Conservation (phyloP, 1,140 invertebrate species). For the Brachionus koreanus region DNA sequence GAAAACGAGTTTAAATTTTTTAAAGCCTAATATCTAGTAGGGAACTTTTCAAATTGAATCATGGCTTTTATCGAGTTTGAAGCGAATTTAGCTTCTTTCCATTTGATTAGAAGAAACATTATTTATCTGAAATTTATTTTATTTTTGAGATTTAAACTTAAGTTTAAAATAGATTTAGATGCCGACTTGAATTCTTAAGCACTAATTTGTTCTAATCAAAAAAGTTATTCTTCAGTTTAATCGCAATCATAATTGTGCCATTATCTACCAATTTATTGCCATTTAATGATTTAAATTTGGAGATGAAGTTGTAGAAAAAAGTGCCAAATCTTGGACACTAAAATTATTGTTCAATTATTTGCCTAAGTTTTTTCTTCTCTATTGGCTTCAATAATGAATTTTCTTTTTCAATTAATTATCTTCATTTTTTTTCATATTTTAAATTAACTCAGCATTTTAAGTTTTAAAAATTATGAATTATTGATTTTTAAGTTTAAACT, state of each 20-base stretch:
- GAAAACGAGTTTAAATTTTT: slow-evolving; percentile 2
- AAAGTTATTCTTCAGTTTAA: slow-evolving; percentile 19
- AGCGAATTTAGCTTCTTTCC: neutral
- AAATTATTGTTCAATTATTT: slow-evolving; percentile 31
- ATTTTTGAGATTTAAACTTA: neutral
- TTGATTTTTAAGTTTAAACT: slow-evolving; percentile 13
- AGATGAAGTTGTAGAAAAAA: neutral
- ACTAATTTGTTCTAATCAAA: neutral
- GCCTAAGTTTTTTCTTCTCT: neutral
- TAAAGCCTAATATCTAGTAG: neutral
- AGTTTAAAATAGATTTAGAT: neutral
- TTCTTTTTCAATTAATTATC: neutral
- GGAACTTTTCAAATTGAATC: neutral
- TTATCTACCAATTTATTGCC: neutral
- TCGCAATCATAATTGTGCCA: neutral
- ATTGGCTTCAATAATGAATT: neutral
- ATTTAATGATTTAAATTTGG: neutral
- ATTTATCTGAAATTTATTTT: slow-evolving; percentile 19
- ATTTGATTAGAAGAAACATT: neutral
- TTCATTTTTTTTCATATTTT: neutral
- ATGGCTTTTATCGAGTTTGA: neutral
- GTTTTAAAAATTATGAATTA: slow-evolving; percentile 22
- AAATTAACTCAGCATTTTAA: neutral
- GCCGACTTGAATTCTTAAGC: neutral
- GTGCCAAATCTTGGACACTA: neutral